Evolutionary conservation across 2,797 vertebrate genomes (phyloP), one percentile per base, ranked within the genome.

Genomic region (Sebastes paucispinis): DNA sequence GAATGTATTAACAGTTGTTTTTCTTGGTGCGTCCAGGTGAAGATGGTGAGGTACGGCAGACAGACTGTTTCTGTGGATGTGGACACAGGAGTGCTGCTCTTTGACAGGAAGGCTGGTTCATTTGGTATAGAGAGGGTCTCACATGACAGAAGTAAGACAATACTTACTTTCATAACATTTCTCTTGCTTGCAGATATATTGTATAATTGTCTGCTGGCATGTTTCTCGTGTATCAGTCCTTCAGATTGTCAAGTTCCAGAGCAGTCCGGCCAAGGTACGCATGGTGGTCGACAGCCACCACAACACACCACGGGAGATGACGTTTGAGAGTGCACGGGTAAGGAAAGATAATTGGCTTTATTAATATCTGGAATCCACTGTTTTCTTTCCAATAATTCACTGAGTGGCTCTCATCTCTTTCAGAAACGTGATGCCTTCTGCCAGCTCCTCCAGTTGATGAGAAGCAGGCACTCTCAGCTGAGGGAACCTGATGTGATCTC

Each of bases 341-440:
- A 90, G 88, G 9, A 29, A 10, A 24, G 32, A 68, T 24, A 1
- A 63, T 7, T 1, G 2, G 5, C 62, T 63, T 81, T 12, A 70
- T 20, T 22, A 20, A 32, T 29, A 4, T 8, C 4, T 52, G 25
- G 12, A 77, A 59, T 54, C 6, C 3, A 24, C 3, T 1, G 8
- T 72, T 77, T 77, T 20, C 12, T 54, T 22, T 31, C 39, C 52
- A 1, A 6, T 73, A 27, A 55, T 29, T 88, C 24, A 60, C 36
- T n/a, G 27, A 64, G 13, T 43, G 20, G 43, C 32, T 74, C 24
- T 86, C 3, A 8, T 79, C 34, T 67, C 73, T 50, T 86, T 54
- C 77, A 97, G 96, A 97, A 96, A 88, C 85, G 95, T 12, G 93
- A 96, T 25, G 94, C 96, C 13, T 97, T 96, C 91, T 96, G 96